Evolutionary conservation across 1,140 invertebrate species (phyloP).

Genomic region (Leguminivora glycinivorella): DNA sequence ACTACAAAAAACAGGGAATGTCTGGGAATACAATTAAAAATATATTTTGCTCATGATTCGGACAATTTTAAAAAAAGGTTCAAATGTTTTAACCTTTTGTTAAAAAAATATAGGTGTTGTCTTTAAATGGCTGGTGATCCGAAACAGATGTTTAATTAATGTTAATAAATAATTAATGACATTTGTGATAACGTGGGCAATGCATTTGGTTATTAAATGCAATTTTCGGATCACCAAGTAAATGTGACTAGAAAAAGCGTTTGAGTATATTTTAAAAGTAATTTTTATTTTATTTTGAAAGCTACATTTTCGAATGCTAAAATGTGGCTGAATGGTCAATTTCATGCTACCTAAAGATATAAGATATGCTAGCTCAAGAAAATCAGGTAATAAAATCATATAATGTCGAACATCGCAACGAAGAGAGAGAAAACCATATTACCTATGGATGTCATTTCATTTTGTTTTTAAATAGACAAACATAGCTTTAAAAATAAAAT

Average conservation of each 20-base stretch:
- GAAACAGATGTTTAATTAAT: neutral
- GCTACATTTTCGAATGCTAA: neutral
- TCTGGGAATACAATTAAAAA: constrained; percentile 22
- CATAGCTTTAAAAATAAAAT: constrained; percentile 10
- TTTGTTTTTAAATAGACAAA: neutral
- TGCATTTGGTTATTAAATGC: constrained; percentile 25
- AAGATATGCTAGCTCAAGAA: too few species aligned
- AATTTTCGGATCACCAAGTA: constrained; percentile 6
- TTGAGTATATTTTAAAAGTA: constrained; percentile 3
- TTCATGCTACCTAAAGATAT: neutral
- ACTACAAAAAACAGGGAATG: constrained; percentile 27
- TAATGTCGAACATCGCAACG: neutral
- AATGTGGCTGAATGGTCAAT: neutral
- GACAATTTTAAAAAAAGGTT: neutral
- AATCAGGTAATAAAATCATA: neutral
- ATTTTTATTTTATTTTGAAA: constrained; percentile 4
- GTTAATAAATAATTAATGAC: constrained; percentile 11
- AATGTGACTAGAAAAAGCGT: constrained; percentile 22
- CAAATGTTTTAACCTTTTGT: neutral
- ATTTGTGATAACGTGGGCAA: neutral
- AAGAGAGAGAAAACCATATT: neutral
- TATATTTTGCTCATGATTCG: constrained; percentile 1
- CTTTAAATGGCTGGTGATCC: neutral
- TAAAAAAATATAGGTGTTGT: neutral
- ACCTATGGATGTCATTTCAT: neutral